Conservation (phyloP, 2,888 invertebrate genomes). For the Syritta pipiens region DNA sequence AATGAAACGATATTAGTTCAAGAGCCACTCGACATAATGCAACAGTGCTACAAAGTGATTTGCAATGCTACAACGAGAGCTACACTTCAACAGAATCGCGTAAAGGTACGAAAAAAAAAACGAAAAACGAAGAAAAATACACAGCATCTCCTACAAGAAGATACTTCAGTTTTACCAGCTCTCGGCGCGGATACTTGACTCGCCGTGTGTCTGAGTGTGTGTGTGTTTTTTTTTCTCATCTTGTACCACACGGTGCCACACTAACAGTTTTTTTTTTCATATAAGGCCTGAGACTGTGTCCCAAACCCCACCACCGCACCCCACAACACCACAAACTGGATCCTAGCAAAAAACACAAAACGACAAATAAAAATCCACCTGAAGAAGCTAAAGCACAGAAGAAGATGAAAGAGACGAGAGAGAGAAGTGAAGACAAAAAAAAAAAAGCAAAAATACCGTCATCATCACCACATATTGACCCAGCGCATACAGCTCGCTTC, state of each 20-base stretch:
- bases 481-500: constrained; percentile 38
- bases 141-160: constrained; percentile 60
- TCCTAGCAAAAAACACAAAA: constrained; percentile 32
- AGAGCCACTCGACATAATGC: constrained; percentile 39
- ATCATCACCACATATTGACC: constrained; percentile 64
- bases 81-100: constrained; percentile 47
- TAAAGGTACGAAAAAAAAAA: constrained; percentile 30
- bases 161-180: constrained; percentile 54
- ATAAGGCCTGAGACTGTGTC: constrained; percentile 28
- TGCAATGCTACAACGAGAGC: constrained; percentile 51
- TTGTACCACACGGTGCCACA: constrained; percentile 60
- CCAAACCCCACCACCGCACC: constrained; percentile 24
- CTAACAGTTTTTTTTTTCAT: constrained; percentile 44
- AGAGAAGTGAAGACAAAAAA: constrained; percentile 19
- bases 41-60: constrained; percentile 47
- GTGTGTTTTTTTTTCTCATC: constrained; percentile 14
- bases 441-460: constrained; percentile 35
- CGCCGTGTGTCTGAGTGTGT: constrained; percentile 18
- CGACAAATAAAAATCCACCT: constrained; percentile 42
- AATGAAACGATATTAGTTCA: constrained; percentile 39
- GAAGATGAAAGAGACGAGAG: constrained; percentile 50
- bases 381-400: constrained; percentile 54
- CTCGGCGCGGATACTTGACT: constrained; percentile 42
- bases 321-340: constrained; percentile 56
- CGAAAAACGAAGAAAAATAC: neutral